Evolutionary conservation across 2,797 vertebrate genomes (phyloP).

Genomic region (Emydoidea blandingii): DNA sequence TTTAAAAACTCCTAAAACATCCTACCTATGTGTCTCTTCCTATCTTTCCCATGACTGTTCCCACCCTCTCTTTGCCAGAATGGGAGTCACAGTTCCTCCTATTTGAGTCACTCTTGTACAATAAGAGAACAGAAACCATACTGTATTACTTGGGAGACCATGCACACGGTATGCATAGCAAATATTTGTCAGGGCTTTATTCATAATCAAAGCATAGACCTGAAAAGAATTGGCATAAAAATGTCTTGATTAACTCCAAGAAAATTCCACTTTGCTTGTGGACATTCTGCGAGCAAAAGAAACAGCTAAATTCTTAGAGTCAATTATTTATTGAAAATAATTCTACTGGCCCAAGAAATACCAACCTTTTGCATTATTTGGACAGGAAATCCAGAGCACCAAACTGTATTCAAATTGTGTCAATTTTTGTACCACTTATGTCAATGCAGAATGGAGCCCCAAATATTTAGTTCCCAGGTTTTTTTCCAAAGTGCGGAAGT

Average conservation of each 20-base stretch:
- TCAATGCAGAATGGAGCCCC: not conserved
- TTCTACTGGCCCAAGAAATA: not conserved
- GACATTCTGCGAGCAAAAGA: not conserved
- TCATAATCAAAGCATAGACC: not conserved
- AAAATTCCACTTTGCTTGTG: not conserved
- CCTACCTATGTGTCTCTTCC: not conserved
- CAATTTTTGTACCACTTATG: not conserved
- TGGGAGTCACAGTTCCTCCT: accelerated
- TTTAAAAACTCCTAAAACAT: not conserved
- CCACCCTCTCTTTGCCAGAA: not conserved
- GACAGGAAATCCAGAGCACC: not conserved
- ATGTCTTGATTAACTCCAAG: not conserved
- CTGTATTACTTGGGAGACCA: not conserved
- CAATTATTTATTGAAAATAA: not conserved
- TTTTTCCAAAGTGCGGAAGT: not conserved
- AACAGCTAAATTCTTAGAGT: not conserved
- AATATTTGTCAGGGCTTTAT: accelerated
- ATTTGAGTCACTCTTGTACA: not conserved
- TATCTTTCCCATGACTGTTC: not conserved
- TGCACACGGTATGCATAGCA: not conserved
- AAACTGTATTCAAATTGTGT: not conserved
- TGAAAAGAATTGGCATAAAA: not conserved
- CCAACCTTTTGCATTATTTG: not conserved
- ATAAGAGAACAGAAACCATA: not conserved
- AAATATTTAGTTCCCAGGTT: not conserved